Evolutionary conservation across 2,113 vertebrate genomes (phyloP), one percentile per base, ranked within the genome.

Genomic region (Lepidothrix coronata): DNA sequence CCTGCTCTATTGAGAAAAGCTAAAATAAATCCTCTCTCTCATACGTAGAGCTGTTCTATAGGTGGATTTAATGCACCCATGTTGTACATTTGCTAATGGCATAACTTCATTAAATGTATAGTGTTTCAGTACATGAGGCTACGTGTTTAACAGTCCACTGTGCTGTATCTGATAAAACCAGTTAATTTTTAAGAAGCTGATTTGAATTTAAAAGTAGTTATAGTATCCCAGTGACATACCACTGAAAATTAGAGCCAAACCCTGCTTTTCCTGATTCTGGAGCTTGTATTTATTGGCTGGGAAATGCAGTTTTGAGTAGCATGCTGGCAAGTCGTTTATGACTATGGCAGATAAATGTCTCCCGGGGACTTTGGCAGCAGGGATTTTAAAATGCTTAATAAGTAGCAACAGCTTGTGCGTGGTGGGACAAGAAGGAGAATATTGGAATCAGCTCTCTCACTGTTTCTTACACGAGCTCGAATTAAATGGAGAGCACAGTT

Each of bases 1-100:
- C 93, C 89, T 92, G 85, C 80, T 96, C 95, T 93, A 91, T 85
- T 88, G 96, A 94, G 88, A 96, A 95, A 96, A 91, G 77, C 81
- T 94, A 70, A 96, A 96, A 95, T 87, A 92, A 97, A 82, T 88
- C 70, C 84, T 95, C 85, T 93, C 74, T 95, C 88, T 97, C 94
- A 43, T 94, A 94, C 14, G 0, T 92, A 89, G 93, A 94, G 94
- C 92, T 94, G 92, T 96, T 96, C 92, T 91, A 87, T 94, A 95
- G 95, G 93, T 97, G 91, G 92, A 93, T 95, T 96, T 93, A 95
- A 97, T 97, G 93, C 97, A 96, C 97, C 96, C 89, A 95, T 95
- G 96, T 96, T 97, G 97, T 97, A 97, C 95, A 97, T 97, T 97
- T 97, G 96, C 96, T 96, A 97, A 97, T 96, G 92, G 93, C 96